Conservation (phyloP, 2,113 vertebrate species). For the Dendropsophus ebraccatus region DNA sequence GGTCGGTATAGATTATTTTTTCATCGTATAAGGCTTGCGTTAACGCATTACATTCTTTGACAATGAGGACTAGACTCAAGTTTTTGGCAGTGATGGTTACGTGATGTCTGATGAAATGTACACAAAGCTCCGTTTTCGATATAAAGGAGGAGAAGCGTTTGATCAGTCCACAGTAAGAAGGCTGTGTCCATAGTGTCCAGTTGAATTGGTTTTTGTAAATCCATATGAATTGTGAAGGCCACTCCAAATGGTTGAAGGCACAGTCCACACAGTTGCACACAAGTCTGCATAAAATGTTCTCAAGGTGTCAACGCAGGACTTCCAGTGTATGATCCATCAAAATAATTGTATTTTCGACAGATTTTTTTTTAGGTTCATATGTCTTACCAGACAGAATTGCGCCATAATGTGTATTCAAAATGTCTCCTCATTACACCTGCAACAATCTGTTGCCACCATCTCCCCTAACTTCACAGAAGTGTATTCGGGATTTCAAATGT, state of each 20-base stretch:
- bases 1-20: neutral
- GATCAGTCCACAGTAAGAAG: constrained; percentile 16
- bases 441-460: constrained; percentile 46
- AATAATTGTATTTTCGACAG: neutral
- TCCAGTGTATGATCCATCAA: neutral
- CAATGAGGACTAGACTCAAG: constrained; percentile 37
- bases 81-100: constrained; percentile 38
- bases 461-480: constrained; percentile 47
- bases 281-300: neutral
- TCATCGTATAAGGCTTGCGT: neutral
- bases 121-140: neutral
- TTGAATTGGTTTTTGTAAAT: constrained; percentile 1
- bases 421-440: constrained; percentile 7
- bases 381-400: neutral
- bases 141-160: neutral
- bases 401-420: neutral
- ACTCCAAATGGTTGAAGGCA: constrained; percentile 23
- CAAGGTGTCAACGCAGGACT: neutral
- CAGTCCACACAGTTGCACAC: constrained; percentile 23
- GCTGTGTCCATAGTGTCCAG: neutral
- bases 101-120: constrained; percentile 3
- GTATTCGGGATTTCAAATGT: neutral
- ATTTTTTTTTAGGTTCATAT: neutral
- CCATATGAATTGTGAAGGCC: constrained; percentile 22
- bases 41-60: too few species aligned